Evolutionary conservation across 1,140 invertebrate genomes (phyloP).

Genomic region (Acromyrmex charruanus): DNA sequence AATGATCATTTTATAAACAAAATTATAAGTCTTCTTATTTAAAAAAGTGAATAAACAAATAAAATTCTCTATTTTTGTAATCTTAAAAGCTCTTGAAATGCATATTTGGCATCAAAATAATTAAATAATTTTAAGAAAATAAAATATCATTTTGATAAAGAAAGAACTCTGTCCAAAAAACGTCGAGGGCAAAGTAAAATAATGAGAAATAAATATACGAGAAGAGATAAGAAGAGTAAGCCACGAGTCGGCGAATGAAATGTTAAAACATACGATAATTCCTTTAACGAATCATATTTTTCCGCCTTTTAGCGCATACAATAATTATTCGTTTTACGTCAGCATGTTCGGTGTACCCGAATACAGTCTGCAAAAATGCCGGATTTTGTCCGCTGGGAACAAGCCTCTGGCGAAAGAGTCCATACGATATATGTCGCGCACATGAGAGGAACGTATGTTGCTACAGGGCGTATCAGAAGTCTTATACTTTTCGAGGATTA

Average conservation of each 20-base stretch:
- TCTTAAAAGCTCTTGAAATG: neutral
- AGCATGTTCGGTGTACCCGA: neutral
- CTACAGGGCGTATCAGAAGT: conserved; percentile 36
- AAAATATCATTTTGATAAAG: neutral
- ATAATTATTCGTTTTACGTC: conserved; percentile 53
- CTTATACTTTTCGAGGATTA: neutral
- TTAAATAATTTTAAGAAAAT: conserved; percentile 15
- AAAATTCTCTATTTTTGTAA: neutral
- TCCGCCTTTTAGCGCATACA: conserved; percentile 45
- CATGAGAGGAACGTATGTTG: conserved; percentile 30
- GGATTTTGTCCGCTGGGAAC: conserved; percentile 30
- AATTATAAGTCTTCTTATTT: neutral
- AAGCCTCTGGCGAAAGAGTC: conserved; percentile 32
- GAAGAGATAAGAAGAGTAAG: neutral
- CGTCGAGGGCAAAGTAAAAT: conserved; percentile 10
- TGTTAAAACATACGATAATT: conserved; percentile 57
- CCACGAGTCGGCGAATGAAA: neutral
- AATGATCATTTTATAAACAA: neutral
- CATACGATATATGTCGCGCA: conserved; percentile 22
- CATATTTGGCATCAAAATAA: neutral
- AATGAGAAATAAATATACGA: conserved; percentile 38
- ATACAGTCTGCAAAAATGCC: conserved; percentile 37
- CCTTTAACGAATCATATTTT: conserved; percentile 52
- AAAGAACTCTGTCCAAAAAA: neutral
- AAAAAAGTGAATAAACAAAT: too few relatives aligned